Base-by-base conservation (phyloP, 2,797 vertebrate species). In the Scolopax bukidnonensis region DNA sequence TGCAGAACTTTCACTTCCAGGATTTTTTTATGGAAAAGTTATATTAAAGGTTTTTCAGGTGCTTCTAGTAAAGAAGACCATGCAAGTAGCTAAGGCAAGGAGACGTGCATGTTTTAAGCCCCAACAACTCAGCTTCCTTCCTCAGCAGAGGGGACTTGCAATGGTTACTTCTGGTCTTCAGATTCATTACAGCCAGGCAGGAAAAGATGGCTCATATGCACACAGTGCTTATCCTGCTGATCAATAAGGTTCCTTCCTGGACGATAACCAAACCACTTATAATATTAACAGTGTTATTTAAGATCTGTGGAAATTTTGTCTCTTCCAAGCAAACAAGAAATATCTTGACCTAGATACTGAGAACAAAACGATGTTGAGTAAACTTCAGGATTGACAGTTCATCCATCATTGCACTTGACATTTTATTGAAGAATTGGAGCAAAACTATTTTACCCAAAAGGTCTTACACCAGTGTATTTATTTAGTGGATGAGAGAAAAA, bases 171-270 rank as follows among this genome's bases (percentile, higher is more conserved):
- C 8, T 63, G 83, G 56, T 65, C 74, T 89, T 83, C 56, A 61
- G 84, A 69, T 91, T 71, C 80, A 36, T 81, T 94, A 70, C 28
- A 89, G 38, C 30, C 79, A 82, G 50, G 81, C 90, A 96, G 93
- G 94, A 95, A 96, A 87, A 83, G 76, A 86, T 80, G 84, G 93
- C 87, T 97, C 92, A 89, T 79, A 70, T 91, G 84, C 64, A 93
- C 92, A 88, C 84, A 89, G 84, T 59, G 81, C 89, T 96, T 89
- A 96, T 89, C 93, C 84, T 94, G 87, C 94, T 93, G 88, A 97
- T 97, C 96, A 96, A 96, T 96, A 95, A 80, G n/a, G 94, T 97
- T 97, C 96, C 96, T 97, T 93, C 96, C 96, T 95, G 90, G 73
- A 78, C 18, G 51, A 96, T 93, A 96, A 95, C 96, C 63, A 88